phyloP scores from a whole-genome alignment of 2,888 invertebrate species.

The Folsomia manolachei region DNA sequence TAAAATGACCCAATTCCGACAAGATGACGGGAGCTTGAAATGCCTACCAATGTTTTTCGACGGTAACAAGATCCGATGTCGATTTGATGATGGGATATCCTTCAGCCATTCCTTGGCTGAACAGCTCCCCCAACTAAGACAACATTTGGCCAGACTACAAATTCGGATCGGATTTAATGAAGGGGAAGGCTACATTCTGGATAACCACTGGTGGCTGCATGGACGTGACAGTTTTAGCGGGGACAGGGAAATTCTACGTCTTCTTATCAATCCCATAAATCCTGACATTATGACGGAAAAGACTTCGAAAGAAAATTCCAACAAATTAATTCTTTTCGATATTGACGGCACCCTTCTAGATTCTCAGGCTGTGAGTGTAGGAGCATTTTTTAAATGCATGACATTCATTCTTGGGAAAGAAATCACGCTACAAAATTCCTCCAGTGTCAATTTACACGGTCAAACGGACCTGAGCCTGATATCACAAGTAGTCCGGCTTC shows the following conservation, averaged over 20 bases:
- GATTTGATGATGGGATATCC: background rate
- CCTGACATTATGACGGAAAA: background rate
- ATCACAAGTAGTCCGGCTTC: conserved; percentile 1
- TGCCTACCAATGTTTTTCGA: background rate
- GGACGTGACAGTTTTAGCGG: background rate
- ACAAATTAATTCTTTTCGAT: conserved; percentile 8
- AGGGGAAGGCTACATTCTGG: conserved; percentile 15
- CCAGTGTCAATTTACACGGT: conserved; percentile 1
- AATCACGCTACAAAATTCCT: background rate
- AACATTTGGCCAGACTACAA: background rate
- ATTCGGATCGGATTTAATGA: background rate
- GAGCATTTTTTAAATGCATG: conserved; percentile 7
- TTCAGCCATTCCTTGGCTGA: conserved; percentile 4
- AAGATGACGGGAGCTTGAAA: background rate
- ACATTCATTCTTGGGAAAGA: background rate
- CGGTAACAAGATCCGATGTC: background rate
- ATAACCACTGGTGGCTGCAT: conserved; percentile 14
- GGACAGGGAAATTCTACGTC: background rate
- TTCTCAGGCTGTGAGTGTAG: conserved; percentile 1
- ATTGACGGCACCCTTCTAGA: conserved; percentile 13
- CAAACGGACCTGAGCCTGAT: conserved; percentile 13
- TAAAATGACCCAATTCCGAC: conserved; percentile 1
- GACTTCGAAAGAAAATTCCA: background rate
- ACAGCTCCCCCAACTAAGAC: background rate
- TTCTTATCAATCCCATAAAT: background rate